phyloP scores from a whole-genome alignment of 92 coral and sea anemone genomes.

The Epizoanthus rinbou region DNA sequence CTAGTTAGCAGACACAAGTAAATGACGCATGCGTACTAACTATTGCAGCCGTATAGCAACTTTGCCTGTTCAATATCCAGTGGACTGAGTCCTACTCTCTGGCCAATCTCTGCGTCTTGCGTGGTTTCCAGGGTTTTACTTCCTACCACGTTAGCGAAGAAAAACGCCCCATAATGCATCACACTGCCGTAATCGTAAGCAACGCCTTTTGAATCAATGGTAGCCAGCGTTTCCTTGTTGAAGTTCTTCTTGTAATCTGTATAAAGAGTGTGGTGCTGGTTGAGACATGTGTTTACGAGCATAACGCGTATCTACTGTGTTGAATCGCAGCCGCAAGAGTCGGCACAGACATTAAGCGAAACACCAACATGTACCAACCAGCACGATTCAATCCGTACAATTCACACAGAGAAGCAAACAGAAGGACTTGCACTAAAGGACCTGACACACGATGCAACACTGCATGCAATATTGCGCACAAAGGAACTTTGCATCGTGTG shows the following conservation, averaged over 20 bases:
- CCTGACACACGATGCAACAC: no score
- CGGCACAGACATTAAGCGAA: no score
- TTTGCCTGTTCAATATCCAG: constrained; percentile 75
- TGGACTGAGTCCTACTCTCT: constrained; percentile 75
- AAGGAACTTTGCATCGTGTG: no score
- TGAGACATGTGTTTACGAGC: not conserved
- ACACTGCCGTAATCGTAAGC: constrained; percentile 86
- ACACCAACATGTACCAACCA: no score
- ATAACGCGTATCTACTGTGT: no score
- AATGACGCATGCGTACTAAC: constrained; percentile 21
- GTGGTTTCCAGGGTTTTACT: constrained; percentile 55
- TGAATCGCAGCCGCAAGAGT: no score
- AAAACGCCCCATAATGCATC: constrained; percentile 90
- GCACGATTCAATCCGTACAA: no score
- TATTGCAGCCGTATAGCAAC: constrained; percentile 66
- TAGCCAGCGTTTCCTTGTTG: constrained; percentile 54
- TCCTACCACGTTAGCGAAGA: constrained; percentile 60
- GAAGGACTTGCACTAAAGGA: no score
- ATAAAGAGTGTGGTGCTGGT: not conserved
- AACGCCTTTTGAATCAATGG: constrained; percentile 74
- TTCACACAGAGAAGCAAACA: no score
- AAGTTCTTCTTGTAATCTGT: constrained; percentile 81
- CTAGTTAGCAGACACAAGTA: not conserved
- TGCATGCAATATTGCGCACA: no score
- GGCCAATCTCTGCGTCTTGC: constrained; percentile 68